phyloP scores from a whole-genome alignment of 2,797 vertebrate species.

The Pelobates cultripes region DNA sequence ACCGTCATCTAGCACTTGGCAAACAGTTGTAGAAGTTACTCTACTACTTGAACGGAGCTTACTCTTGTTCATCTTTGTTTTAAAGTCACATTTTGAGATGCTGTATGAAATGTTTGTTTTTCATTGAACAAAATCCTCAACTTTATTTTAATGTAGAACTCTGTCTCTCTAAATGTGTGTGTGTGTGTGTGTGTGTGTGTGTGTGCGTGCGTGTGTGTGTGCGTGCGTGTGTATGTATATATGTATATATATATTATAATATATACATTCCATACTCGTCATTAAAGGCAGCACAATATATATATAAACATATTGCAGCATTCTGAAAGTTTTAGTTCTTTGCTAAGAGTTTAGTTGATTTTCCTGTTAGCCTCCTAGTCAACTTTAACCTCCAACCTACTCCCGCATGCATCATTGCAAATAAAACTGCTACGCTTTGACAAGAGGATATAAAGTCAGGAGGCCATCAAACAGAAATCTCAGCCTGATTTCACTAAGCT shows the following conservation, averaged over 20 bases:
- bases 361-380: conserved; percentile 88
- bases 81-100: conserved; percentile 70
- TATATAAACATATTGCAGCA: conserved; percentile 74
- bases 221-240: no score
- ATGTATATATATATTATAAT: background rate
- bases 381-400: conserved; percentile 92
- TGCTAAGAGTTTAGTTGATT: conserved; percentile 77
- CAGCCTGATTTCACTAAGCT: conserved; percentile 73
- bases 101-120: conserved; percentile 67
- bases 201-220: no score
- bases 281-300: conserved; percentile 72
- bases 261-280: conserved; percentile 64
- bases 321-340: conserved; percentile 86
- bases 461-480: conserved; percentile 74
- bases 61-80: conserved; percentile 75
- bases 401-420: conserved; percentile 82
- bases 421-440: conserved; percentile 80
- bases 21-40: no score
- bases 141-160: conserved; percentile 26
- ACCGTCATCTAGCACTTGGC: no score
- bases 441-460: conserved; percentile 78
- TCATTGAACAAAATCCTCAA: conserved; percentile 65
- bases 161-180: background rate
- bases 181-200: no score
- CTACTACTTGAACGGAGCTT: no score